phyloP scores from a whole-genome alignment of 1,140 invertebrate species.

The Macrobrachium rosenbergii region DNA sequence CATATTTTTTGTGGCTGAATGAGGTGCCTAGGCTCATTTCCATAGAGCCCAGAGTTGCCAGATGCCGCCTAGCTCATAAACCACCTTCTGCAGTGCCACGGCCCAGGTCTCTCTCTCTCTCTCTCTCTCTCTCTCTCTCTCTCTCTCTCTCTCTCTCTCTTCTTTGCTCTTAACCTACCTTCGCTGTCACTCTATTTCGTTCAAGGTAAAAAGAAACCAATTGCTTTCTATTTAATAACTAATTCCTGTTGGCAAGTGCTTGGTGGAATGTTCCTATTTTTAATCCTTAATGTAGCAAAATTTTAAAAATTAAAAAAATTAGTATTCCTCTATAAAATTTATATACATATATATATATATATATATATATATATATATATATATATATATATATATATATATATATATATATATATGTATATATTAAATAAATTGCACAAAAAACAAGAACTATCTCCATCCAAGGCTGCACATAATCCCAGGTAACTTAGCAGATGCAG shows the following conservation, averaged over 20 bases:
- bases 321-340: no score
- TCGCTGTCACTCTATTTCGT: not conserved
- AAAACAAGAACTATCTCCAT: no score
- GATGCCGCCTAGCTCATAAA: conserved; percentile 45
- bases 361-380: no score
- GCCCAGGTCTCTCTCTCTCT: not conserved
- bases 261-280: no score
- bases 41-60: conserved; percentile 47
- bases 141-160: conserved; percentile 19
- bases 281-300: no score
- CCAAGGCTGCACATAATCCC: not conserved
- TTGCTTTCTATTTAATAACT: not conserved
- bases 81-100: conserved; percentile 30
- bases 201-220: not conserved
- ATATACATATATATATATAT: no score
- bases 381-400: no score
- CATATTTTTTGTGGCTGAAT: conserved; percentile 53
- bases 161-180: not conserved
- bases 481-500: not conserved
- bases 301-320: no score
- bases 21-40: conserved; percentile 52
- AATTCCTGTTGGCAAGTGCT: not conserved
- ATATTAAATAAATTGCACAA: no score
- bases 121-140: conserved; percentile 22
- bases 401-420: no score